Conservation (phyloP, 2,888 invertebrate species). For the Athripsodes cinereus region DNA sequence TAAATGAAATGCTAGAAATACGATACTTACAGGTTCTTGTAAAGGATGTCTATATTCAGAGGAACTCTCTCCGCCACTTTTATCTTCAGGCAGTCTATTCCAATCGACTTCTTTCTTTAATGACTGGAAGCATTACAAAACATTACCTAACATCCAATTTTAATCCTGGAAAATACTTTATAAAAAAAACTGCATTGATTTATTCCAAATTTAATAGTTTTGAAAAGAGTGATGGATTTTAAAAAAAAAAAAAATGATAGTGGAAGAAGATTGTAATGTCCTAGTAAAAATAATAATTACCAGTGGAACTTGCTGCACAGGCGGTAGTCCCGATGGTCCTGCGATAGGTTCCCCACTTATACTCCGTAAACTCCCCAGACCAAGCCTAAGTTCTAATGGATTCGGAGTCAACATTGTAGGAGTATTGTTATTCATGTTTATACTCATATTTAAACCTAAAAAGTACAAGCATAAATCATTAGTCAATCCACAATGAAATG, state of each 20-base stretch:
- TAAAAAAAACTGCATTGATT: too few species aligned
- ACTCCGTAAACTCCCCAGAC: conserved; percentile 33
- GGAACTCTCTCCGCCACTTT: conserved; percentile 67
- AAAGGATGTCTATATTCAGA: conserved; percentile 70
- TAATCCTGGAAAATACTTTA: too few species aligned
- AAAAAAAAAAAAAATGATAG: too few species aligned
- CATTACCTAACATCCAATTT: too few species aligned
- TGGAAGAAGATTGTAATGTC: too few species aligned
- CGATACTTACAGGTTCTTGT: conserved; percentile 72
- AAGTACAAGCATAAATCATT: too few species aligned
- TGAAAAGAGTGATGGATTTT: too few species aligned
- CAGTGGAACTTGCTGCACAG: conserved; percentile 84
- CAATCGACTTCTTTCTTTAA: conserved; percentile 86
- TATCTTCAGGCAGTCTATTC: conserved; percentile 73
- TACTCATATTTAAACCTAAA: conserved; percentile 57
- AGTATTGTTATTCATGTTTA: conserved; percentile 41
- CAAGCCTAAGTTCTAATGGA: conserved; percentile 40
- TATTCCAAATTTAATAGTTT: too few species aligned
- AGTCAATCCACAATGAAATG: too few species aligned
- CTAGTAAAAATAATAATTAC: conserved; percentile 43
- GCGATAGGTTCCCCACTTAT: conserved; percentile 57
- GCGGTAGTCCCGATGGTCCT: conserved; percentile 79
- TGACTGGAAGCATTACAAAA: too few species aligned
- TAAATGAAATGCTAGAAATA: conserved; percentile 10
- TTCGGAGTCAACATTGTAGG: conserved; percentile 23